Evolutionary conservation across 1,140 invertebrate species (phyloP), one percentile per base, ranked within the genome.

Genomic region (Solenopsis fugax): DNA sequence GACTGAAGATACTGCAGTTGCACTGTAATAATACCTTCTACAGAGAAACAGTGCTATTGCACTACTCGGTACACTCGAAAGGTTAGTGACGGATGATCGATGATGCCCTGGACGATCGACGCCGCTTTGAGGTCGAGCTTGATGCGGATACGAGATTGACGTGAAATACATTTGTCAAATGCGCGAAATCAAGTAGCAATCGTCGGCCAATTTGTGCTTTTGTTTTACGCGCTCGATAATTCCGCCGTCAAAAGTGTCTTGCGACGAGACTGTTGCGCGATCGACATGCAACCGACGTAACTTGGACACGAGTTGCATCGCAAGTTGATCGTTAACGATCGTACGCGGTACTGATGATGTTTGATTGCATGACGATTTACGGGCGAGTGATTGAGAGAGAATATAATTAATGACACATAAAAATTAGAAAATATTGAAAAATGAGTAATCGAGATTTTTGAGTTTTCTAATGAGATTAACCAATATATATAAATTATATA

Each of bases 51-150:
- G 29, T 52, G 24, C 54, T 72, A 24, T 24, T 62, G n/a, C 10
- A 13, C 29, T 24, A 37, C 9, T 13, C 6, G 41, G 12, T 82
- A n/a, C 18, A 29, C 18, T 84, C 54, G 10, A 84, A 73, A 67
- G n/a, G 45, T 84, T 73, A 73, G 13, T 54, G 54, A 84, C 41
- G 54, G 9, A 84, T 84, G 80, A 84, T 75, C 69, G 90, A 89
- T 75, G 67, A 73, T 67, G 58, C 64, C 7, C 54, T 69, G 52
- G 54, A 52, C 78, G 34, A 69, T 87, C 34, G 78, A 48, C 16
- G 60, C 29, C 52, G 37, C 54, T 84, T 84, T 73, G 80, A 84
- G 37, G 67, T 82, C 80, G 67, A n/a, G 67, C 29, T 58, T 62
- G 80, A 84, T 60, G 34, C 29, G 69, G 29, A 73, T 73, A 60